Evolutionary conservation across 2,888 invertebrate genomes (phyloP).

Genomic region (Drosophila macrospina): DNA sequence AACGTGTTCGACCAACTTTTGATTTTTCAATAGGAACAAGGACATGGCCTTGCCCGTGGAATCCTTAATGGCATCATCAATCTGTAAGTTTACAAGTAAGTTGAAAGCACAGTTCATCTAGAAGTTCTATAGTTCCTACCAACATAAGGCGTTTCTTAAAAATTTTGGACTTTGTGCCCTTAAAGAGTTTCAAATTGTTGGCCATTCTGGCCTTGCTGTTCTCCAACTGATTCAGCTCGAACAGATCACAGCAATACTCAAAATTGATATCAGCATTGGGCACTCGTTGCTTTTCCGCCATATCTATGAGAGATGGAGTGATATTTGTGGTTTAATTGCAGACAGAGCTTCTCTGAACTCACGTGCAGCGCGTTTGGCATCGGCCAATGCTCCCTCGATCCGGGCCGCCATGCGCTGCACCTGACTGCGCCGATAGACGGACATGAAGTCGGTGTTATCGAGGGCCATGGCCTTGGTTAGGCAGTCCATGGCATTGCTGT

Average conservation of each 20-base stretch:
- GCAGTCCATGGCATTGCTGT: slow-evolving; percentile 79
- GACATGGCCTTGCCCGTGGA: slow-evolving; percentile 75
- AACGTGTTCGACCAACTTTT: slow-evolving; percentile 66
- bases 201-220: slow-evolving; percentile 64
- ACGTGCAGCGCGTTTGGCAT: slow-evolving; percentile 76
- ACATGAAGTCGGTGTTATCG: slow-evolving; percentile 68
- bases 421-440: slow-evolving; percentile 77
- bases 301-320: neutral
- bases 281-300: slow-evolving; percentile 42
- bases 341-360: slow-evolving; percentile 13
- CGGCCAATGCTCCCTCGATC: slow-evolving; percentile 71
- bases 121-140: slow-evolving; percentile 53
- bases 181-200: slow-evolving; percentile 71
- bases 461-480: slow-evolving; percentile 79
- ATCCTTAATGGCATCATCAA: slow-evolving; percentile 80
- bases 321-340: neutral
- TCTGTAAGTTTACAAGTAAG: too few species aligned
- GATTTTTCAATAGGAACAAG: slow-evolving; percentile 74
- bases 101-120: too few species aligned
- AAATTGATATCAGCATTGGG: slow-evolving; percentile 73
- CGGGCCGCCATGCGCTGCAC: slow-evolving; percentile 79
- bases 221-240: slow-evolving; percentile 75
- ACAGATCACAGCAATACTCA: slow-evolving; percentile 81
- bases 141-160: slow-evolving; percentile 72
- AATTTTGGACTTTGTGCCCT: slow-evolving; percentile 69